These are phyloP conservation scores for Cynopterus sphinx DNA, from an alignment of 2,797 vertebrate genomes.

Conservation along the genomic window DNA sequence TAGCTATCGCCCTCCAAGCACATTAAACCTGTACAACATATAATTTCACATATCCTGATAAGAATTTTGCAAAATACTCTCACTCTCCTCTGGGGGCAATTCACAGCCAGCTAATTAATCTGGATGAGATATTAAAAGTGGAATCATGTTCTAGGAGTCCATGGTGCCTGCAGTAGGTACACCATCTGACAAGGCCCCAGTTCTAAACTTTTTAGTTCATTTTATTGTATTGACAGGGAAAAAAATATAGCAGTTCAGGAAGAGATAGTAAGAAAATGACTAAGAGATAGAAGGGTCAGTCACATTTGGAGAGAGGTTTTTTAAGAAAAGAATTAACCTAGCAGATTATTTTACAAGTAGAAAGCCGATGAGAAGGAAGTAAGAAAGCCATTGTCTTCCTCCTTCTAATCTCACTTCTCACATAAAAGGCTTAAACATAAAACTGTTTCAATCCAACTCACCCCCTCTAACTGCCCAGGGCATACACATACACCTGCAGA, in stretches of 20 bases:
- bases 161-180: not conserved
- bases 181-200: not conserved
- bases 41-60: not conserved
- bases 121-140: not conserved
- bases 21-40: not conserved
- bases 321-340: not conserved
- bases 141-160: not conserved
- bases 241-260: constrained; percentile 30
- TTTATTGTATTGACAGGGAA: not conserved
- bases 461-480: not conserved
- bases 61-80: not conserved
- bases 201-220: not conserved
- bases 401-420: not conserved
- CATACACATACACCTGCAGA: not conserved
- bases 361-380: not conserved
- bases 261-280: constrained; percentile 45
- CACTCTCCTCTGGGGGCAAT: not conserved
- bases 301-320: not conserved
- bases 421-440: constrained; percentile 13
- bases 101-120: not conserved
- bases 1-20: not conserved
- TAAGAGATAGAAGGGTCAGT: not conserved
- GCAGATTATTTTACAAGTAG: not conserved
- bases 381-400: constrained; percentile 5
- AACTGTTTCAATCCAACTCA: constrained; percentile 6